Percentiles rank a stretch among this genome's conserved stretches.
Conservation (phyloP, 2,113 vertebrate species). For the Psettodes erumei region DNA sequence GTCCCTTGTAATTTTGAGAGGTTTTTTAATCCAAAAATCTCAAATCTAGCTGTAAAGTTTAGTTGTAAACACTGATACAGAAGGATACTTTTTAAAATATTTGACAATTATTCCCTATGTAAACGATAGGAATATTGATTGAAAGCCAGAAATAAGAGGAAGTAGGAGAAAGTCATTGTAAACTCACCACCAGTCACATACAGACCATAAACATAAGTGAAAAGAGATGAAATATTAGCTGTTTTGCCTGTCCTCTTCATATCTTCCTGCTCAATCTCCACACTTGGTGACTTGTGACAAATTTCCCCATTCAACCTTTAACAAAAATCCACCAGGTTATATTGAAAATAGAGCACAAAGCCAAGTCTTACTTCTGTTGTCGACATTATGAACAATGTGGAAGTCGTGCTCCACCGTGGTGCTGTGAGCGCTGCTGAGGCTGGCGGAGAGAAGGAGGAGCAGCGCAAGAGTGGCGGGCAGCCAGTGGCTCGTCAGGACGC, state of each 20-base stretch:
- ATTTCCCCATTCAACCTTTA: not conserved
- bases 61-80: too few species aligned
- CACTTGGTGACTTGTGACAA: not conserved
- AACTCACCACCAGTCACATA: not conserved
- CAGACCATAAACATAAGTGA: too few species aligned
- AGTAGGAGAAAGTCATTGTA: not conserved
- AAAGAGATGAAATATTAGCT: not conserved
- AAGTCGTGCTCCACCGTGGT: slow-evolving; percentile 88
- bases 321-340: not conserved
- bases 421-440: slow-evolving; percentile 82
- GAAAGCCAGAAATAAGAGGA: not conserved
- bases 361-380: slow-evolving; percentile 89
- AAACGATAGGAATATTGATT: not conserved
- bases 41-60: not conserved
- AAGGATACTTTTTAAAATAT: too few species aligned
- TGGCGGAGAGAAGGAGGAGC: slow-evolving; percentile 83
- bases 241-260: not conserved
- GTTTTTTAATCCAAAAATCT: not conserved
- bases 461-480: slow-evolving; percentile 79
- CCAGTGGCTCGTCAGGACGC: slow-evolving; percentile 71
- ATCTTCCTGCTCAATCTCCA: not conserved
- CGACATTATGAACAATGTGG: slow-evolving; percentile 88
- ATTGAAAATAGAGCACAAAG: not conserved
- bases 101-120: not conserved
- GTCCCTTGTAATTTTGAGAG: not conserved